A percentile compares a stretch with the other conserved stretches of the same genome.
Evolutionary conservation across 30 jellyfish, hydroid and myxozoan species (phyloP).

Genomic region (Aurelia coerulea): DNA sequence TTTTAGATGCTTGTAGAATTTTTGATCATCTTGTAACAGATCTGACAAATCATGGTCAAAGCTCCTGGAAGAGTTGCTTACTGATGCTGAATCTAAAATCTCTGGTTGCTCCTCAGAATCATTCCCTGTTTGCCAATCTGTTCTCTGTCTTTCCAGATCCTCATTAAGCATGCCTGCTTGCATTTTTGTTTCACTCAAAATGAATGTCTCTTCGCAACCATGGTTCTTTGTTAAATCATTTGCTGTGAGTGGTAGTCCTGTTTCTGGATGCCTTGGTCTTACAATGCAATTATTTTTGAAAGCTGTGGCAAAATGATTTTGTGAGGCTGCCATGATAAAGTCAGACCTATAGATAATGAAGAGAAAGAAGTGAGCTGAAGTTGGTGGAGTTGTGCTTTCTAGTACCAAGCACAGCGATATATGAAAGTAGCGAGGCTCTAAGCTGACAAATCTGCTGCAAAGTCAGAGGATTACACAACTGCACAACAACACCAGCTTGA

Average conservation of each 20-base stretch:
- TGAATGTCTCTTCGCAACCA: not conserved
- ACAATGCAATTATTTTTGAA: slow-evolving; percentile 66
- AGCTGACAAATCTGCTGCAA: no score
- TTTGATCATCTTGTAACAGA: slow-evolving; percentile 76
- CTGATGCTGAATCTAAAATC: not conserved
- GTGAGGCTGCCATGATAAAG: no score
- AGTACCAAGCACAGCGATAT: no score
- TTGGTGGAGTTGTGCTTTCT: no score
- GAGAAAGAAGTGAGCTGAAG: no score
- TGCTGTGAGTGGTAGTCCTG: slow-evolving; percentile 76
- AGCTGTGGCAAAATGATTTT: slow-evolving; percentile 52
- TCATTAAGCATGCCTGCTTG: not conserved
- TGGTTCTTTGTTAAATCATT: slow-evolving; percentile 14
- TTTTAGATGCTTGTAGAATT: slow-evolving; percentile 81
- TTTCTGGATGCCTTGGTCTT: slow-evolving; percentile 85
- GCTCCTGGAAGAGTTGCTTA: not conserved
- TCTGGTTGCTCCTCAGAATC: not conserved
- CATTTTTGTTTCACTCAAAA: no score
- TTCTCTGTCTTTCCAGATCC: not conserved
- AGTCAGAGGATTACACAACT: no score
- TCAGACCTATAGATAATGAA: no score
- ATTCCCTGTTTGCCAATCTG: not conserved
- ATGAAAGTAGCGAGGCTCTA: no score
- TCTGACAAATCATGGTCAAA: slow-evolving; percentile 50
- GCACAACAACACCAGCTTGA: no score